Base-by-base conservation (phyloP, 2,888 invertebrate species). In the Eudasyphora cyanicolor region DNA sequence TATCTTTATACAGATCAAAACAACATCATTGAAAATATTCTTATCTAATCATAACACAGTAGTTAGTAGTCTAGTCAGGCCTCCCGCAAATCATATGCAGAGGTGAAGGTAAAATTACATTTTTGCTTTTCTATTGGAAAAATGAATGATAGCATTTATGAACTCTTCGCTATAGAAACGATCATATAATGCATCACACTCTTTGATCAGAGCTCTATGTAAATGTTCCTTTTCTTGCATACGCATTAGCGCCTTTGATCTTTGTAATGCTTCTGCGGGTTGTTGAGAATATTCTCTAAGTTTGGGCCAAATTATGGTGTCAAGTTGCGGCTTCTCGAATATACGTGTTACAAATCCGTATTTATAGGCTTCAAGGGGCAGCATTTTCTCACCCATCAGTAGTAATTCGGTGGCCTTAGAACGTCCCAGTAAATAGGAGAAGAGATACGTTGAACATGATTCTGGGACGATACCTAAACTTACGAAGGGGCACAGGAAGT, bases 401-500 rank as follows among this genome's bases (percentile, higher is more conserved):
- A 95, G 89, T 93, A 95, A 93, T 89, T 95, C 94, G 7, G 92
- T 89, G 29, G 95, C 94, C 93, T 96, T 97, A 82, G 95, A 95
- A 73, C 94, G 93, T 8, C 99, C 98, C 93, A 99, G 94, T 73
- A 98, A 93, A 88, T 93, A 93, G 0, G 98, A 97, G 91, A 98
- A 98, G 75, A 95, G 95, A 87, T 95, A 96, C 29, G 97, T 95
- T 3, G 98, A 97, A 89, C 97, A 97, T 7, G 96, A 98, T 93
- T 99, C 99, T 19, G 98, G 95, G 38, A 95, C 94, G 86, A 98
- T 93, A 0, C 98, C 98, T 75, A 98, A 91, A 86, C 94, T 93
- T 21, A 96, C 94, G 91, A 99, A 99, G 10, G 99, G 98, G 14
- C 98, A 96, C 82, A 94, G 93, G 92, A 99, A 98, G 82, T 96